phyloP scores from a whole-genome alignment of 2,797 vertebrate species.

The Euthynnus affinis region DNA sequence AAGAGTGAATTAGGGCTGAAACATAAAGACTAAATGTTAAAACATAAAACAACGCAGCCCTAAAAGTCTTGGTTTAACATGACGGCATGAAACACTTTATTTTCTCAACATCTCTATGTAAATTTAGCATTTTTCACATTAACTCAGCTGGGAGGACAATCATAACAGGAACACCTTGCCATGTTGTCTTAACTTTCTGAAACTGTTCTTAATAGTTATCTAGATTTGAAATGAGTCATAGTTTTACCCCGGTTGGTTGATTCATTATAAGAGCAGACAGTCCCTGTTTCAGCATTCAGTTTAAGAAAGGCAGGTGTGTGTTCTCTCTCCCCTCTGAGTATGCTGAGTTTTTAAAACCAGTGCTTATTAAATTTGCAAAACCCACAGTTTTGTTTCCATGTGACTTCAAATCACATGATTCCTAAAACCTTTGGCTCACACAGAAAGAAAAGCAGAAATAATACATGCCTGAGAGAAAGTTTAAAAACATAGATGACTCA shows the following conservation, averaged over 20 bases:
- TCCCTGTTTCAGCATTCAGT: neutral
- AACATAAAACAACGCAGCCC: neutral
- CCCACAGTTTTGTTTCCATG: slow-evolving; percentile 27
- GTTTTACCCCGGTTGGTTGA: neutral
- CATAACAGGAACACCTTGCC: neutral
- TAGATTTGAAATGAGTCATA: neutral
- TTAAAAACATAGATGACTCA: slow-evolving; percentile 12
- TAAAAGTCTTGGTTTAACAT: neutral
- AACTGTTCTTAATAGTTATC: neutral
- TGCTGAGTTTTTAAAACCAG: neutral
- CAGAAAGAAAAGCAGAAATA: slow-evolving; percentile 20
- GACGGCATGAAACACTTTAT: neutral
- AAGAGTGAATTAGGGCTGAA: slow-evolving; percentile 96
- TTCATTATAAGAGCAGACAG: neutral
- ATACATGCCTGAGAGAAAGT: neutral
- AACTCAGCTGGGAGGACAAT: neutral
- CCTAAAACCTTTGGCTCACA: slow-evolving; percentile 7
- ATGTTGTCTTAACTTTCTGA: neutral
- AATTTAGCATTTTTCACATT: neutral
- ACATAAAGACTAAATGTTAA: slow-evolving; percentile 52
- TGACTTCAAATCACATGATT: slow-evolving; percentile 44
- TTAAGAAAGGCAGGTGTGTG: neutral
- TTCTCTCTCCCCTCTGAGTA: neutral
- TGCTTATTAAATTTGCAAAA: slow-evolving; percentile 6
- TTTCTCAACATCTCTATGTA: neutral